Conservation (phyloP, 2,797 vertebrate species). For the Rhinoraja longicauda region DNA sequence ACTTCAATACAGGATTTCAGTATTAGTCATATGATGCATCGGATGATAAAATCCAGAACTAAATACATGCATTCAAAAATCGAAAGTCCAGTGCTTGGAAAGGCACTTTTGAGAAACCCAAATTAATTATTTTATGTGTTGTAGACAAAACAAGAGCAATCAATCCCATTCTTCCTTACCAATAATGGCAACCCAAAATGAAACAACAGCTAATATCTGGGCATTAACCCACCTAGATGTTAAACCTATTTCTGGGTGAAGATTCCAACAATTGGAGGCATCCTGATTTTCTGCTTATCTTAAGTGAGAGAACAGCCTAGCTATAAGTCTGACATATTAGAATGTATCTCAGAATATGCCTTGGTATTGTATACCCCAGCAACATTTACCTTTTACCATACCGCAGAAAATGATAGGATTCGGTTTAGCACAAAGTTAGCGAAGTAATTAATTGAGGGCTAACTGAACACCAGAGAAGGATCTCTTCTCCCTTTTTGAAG, state of each 20-base stretch:
- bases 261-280: not conserved
- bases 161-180: not conserved
- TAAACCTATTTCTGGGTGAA: not conserved
- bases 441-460: not conserved
- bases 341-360: not conserved
- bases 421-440: not conserved
- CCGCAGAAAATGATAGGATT: not conserved
- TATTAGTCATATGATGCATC: slow-evolving; percentile 10
- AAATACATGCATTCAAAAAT: slow-evolving; percentile 20
- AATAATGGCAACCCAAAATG: not conserved
- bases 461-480: not conserved
- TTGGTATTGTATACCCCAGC: not conserved
- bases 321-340: not conserved
- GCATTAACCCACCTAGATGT: not conserved
- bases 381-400: not conserved
- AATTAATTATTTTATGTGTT: not conserved
- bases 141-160: not conserved
- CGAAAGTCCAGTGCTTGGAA: not conserved
- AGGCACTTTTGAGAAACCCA: not conserved
- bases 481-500: not conserved
- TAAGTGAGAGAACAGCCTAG: not conserved
- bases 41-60: not conserved
- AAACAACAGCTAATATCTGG: not conserved
- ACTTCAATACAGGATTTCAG: slow-evolving; percentile 26
- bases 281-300: not conserved